Evolutionary conservation across 2,797 vertebrate genomes (phyloP), one percentile per base, ranked within the genome.

Genomic region (Tenualosa ilisha): DNA sequence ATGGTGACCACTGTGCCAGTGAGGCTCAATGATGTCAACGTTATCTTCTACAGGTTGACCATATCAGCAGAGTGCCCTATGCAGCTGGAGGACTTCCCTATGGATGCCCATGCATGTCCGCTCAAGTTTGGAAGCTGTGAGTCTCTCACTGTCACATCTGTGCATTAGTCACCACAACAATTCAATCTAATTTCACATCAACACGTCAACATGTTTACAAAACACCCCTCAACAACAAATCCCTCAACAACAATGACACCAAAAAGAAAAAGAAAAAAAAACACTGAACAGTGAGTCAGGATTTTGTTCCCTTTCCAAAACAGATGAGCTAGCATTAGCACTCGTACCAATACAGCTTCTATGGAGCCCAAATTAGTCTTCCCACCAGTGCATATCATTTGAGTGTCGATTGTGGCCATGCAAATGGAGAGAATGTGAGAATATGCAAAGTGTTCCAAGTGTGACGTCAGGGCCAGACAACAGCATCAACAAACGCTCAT

Each of bases 81-180:
- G 98, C 98, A 99, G 83, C 96, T 99, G 83, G 98, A 99, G 93
- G 98, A 99, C 86, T 99, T 99, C 91, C 98, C 98, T 0, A 99
- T 99, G 98, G 98, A 99, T 12, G 97, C 98, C 63, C 98, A 99
- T 5, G 98, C 98, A 65, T 99, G 98, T 88, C 98, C 98, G 2
- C 96, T 99, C 88, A 99, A 99, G 93, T 99, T 99, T 91, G 98
- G 98, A 93, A 99, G 98, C 94, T 99, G 98, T 99, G 95, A 99
- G 98, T 99, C 37, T 75, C 26, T 15, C 6, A 6, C 56, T 6
- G 20, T 22, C 20, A 59, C 56, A 59, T 59, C 56, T 53, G 51
- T 53, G 15, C 2, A 53, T 13, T 59, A 59, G 22, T 59, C 56
- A 59, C 22, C 54, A 15, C 15, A 15, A 3, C 4, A 15, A 56